phyloP scores from a whole-genome alignment of 1,140 invertebrate genomes.

The Eupeodes corollae region DNA sequence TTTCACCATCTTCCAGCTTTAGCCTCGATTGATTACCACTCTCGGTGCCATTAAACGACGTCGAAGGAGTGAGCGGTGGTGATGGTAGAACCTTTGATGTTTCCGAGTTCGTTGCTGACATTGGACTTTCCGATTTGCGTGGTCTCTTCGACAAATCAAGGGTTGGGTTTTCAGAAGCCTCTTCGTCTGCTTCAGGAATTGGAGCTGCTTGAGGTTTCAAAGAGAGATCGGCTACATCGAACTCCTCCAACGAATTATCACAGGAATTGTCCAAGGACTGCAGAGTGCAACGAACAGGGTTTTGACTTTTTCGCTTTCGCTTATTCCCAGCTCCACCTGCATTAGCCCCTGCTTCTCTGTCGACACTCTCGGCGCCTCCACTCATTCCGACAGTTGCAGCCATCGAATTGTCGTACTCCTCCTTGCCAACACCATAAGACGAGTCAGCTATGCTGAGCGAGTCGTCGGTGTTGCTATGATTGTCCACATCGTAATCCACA shows the following conservation, averaged over 20 bases:
- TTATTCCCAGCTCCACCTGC: slow-evolving; percentile 39
- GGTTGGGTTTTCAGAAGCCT: slow-evolving; percentile 14
- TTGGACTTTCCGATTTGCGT: slow-evolving; percentile 14
- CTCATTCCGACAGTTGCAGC: neutral
- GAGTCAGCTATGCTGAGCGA: slow-evolving; percentile 47
- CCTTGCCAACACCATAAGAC: slow-evolving; percentile 39
- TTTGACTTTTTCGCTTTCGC: slow-evolving; percentile 82
- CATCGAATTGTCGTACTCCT: slow-evolving; percentile 36
- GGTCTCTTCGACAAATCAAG: slow-evolving; percentile 30
- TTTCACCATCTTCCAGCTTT: neutral
- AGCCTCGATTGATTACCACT: slow-evolving; percentile 2
- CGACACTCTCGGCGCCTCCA: neutral
- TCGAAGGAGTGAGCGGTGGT: slow-evolving; percentile 28
- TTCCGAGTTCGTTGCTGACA: slow-evolving; percentile 13
- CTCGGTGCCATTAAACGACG: slow-evolving; percentile 3
- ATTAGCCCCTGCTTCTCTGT: neutral
- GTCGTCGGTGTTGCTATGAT: slow-evolving; percentile 62
- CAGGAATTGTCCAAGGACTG: slow-evolving; percentile 39
- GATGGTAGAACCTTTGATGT: slow-evolving; percentile 33
- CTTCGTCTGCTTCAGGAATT: slow-evolving; percentile 14
- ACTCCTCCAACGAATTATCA: slow-evolving; percentile 43
- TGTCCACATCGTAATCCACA: slow-evolving; percentile 46
- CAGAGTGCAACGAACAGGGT: slow-evolving; percentile 69
- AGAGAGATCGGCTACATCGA: slow-evolving; percentile 38
- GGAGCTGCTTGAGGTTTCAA: slow-evolving; percentile 8